Conservation (phyloP, 2,113 vertebrate species). For the Phaethon lepturus region DNA sequence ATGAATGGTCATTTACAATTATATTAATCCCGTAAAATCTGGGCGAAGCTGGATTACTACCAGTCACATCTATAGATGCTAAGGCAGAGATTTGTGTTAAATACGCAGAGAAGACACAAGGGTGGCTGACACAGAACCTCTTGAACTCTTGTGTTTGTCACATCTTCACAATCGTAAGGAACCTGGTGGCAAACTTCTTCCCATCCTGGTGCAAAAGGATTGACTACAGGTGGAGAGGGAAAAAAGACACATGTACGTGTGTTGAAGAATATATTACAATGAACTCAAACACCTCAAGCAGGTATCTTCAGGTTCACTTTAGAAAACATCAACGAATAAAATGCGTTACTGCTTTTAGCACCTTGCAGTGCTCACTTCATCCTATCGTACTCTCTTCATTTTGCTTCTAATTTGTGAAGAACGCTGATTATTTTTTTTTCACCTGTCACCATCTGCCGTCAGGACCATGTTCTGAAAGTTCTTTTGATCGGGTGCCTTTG, state of each 20-base stretch:
- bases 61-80: not conserved
- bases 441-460: not conserved
- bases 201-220: constrained; percentile 73
- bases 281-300: not conserved
- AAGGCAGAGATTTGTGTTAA: not conserved
- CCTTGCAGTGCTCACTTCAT: not conserved
- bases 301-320: not conserved
- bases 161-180: constrained; percentile 59
- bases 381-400: fast-evolving
- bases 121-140: constrained; percentile 64
- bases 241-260: fast-evolving
- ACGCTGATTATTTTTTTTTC: not conserved
- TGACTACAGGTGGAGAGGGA: constrained; percentile 41
- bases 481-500: not conserved
- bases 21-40: not conserved
- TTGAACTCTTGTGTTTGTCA: constrained; percentile 52
- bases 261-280: not conserved
- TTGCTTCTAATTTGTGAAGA: not conserved
- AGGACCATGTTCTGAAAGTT: not conserved
- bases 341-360: not conserved
- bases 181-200: constrained; percentile 33
- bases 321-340: not conserved
- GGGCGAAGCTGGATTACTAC: not conserved
- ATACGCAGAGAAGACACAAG: not conserved
- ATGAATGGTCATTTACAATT: not conserved